These are phyloP conservation scores for Heliothis virescens DNA, from an alignment of 1,140 invertebrate genomes.

Conservation along the genomic window DNA sequence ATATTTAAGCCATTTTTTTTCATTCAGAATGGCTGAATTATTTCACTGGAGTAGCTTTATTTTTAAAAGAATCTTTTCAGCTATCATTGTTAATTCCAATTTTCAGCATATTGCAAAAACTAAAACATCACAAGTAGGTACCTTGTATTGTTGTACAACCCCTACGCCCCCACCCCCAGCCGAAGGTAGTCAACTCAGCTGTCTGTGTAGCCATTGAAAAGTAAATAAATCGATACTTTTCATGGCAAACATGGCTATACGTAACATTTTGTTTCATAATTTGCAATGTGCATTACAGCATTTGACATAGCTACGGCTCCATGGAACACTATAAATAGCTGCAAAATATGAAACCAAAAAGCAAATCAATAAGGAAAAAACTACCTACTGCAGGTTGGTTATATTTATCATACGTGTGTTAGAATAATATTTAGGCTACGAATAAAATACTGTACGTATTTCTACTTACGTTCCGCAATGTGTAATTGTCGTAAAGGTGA, in stretches of 20 bases:
- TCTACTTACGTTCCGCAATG: conserved; percentile 60
- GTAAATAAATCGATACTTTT: conserved; percentile 28
- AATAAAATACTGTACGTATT: background rate
- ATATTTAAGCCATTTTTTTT: too few species aligned
- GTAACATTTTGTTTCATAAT: conserved; percentile 1
- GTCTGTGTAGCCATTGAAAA: conserved; percentile 3
- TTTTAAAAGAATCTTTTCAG: too few species aligned
- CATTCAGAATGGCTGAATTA: too few species aligned
- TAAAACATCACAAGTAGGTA: background rate
- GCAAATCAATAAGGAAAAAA: conserved; percentile 14
- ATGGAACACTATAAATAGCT: conserved; percentile 12
- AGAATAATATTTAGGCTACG: background rate
- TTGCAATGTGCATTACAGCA: background rate
- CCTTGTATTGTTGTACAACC: background rate
- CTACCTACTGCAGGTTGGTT: background rate
- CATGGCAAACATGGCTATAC: background rate
- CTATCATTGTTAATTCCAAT: too few species aligned
- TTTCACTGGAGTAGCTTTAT: too few species aligned
- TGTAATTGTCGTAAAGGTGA: conserved; percentile 49
- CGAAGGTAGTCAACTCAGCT: conserved; percentile 27
- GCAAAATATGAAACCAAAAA: conserved; percentile 1
- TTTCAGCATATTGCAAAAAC: background rate
- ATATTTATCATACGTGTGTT: background rate
- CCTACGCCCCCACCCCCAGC: background rate
- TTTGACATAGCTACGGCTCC: background rate